Percentiles rank a stretch among this genome's conserved stretches.
Conservation (phyloP, 2,888 invertebrate genomes). For the Patella depressa region DNA sequence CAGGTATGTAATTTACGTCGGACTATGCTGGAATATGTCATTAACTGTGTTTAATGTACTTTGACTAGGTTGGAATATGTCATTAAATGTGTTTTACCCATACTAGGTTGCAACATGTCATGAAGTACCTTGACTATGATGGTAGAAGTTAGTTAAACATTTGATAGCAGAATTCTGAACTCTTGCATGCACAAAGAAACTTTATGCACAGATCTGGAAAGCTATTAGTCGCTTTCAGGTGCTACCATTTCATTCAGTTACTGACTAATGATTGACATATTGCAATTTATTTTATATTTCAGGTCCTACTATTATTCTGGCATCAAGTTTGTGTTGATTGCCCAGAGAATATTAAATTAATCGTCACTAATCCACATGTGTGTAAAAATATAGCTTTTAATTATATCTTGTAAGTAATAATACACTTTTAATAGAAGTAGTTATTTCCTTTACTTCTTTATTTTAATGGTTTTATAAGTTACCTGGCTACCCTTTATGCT, state of each 20-base stretch:
- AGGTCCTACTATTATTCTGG: constrained; percentile 90
- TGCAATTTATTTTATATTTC: constrained; percentile 23
- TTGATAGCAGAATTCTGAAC: too few relatives aligned
- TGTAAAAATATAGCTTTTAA: constrained; percentile 96
- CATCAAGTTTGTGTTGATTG: constrained; percentile 93
- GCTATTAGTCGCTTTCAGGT: background rate
- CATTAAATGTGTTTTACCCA: background rate
- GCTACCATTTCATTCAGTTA: background rate
- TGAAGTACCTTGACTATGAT: background rate
- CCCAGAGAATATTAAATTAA: constrained; percentile 90
- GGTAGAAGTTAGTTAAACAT: too few relatives aligned
- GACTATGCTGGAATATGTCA: background rate
- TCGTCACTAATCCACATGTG: constrained; percentile 88
- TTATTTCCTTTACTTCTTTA: background rate
- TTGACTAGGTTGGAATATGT: background rate
- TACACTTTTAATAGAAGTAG: background rate
- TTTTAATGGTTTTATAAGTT: background rate
- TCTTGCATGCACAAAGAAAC: too few relatives aligned
- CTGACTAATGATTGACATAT: background rate
- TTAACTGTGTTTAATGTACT: too few relatives aligned
- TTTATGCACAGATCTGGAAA: too few relatives aligned
- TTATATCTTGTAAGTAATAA: constrained; percentile 85
- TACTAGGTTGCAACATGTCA: background rate
- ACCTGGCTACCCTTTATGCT: background rate
- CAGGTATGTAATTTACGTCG: constrained; percentile 73